These are phyloP conservation scores for Hemichromis elongatus DNA, from an alignment of 2,113 vertebrate genomes.

Conservation along the genomic window DNA sequence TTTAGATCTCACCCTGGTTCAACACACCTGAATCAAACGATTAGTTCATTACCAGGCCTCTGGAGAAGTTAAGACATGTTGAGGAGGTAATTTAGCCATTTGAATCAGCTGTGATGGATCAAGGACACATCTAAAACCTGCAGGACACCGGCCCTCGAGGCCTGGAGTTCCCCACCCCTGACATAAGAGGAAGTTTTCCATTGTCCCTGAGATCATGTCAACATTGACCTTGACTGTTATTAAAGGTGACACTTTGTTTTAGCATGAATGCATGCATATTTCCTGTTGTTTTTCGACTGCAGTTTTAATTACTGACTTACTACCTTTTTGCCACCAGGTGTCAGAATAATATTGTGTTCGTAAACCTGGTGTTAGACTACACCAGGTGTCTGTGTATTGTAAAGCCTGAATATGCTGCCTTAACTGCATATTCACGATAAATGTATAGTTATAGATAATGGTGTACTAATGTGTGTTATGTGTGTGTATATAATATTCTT, in stretches of 20 bases:
- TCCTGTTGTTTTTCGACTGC: background rate
- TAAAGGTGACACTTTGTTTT: background rate
- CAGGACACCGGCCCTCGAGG: background rate
- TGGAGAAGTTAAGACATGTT: background rate
- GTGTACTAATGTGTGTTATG: background rate
- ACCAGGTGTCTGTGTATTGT: background rate
- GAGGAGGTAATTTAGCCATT: fast-evolving
- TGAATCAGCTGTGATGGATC: background rate
- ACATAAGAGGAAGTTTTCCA: background rate
- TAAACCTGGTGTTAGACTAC: no score
- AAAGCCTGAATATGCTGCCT: background rate
- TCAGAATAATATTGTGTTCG: background rate
- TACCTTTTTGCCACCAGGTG: constrained; percentile 2
- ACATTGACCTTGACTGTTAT: background rate
- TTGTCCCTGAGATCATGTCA: background rate
- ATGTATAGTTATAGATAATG: fast-evolving
- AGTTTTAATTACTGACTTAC: background rate
- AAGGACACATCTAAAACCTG: background rate
- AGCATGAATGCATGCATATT: background rate
- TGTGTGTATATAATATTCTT: background rate
- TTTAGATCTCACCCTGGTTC: background rate
- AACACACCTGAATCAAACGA: background rate
- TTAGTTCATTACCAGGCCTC: background rate
- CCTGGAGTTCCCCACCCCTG: background rate
- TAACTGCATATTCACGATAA: background rate